Evolutionary conservation across 2,888 invertebrate species (phyloP), one percentile per base, ranked within the genome.

Genomic region (Stegana nigrithorax): DNA sequence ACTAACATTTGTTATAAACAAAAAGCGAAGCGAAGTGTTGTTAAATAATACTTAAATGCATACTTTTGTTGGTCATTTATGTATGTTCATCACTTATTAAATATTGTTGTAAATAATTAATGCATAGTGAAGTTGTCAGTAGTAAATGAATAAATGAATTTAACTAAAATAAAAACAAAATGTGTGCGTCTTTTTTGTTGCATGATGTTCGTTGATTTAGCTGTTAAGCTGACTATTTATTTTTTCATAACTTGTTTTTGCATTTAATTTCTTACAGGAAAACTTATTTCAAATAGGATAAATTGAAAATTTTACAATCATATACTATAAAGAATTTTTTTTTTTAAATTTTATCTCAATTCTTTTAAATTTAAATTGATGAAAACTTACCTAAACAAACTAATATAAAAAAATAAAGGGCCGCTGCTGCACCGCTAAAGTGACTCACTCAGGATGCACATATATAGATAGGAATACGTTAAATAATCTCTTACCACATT

Each of bases 321-420:
- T 39, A 62, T 69, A 64, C 55, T 67, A 53, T 59, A 66, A 62
- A 56, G 27, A 65, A 60, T 71, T 62, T 65, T 61, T 60, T 55
- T 70, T 36, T 63, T 44, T 59, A 59, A 8, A 51, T 26, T 55
- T 12, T 12, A 59, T 67, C 63, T 66, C 67, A 64, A 53, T 58
- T 68, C 67, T 67, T 26, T 25, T 23, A 50, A 26, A n/a, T 69
- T 67, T 73, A 58, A 79, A 70, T 77, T 75, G 59, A 67, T 72
- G 67, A 63, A 66, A 76, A 64, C 70, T 70, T 78, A 76, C 47
- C 66, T 67, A 72, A 67, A 65, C 55, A 62, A 64, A 60, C 66
- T 71, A 71, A 65, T 58, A 62, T 62, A 59, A 63, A 57, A 66
- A 65, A 60, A 66, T 64, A 71, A 29, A 62, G 29, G 57, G 63